Base-by-base conservation (phyloP, 2,113 vertebrate species). In the Hippocampus guttulatus region DNA sequence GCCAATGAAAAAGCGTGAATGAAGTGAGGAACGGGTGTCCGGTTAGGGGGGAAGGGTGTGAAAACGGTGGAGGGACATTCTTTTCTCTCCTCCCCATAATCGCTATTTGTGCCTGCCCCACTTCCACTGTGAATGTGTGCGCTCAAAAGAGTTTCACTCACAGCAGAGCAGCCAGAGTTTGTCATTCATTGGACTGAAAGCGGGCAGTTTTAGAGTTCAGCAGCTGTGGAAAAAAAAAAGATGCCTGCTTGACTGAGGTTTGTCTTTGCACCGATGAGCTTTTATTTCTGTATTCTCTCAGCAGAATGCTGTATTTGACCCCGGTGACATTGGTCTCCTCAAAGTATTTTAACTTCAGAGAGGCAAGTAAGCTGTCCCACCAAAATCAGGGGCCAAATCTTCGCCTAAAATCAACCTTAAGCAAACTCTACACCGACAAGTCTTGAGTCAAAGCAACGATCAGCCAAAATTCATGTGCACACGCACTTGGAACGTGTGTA, bases 171-270 rank as follows among this genome's bases (percentile, higher is more conserved):
- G 45, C 81, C 74, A 78, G 75, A 82, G 80, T 84, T 85, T 75
- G 49, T 87, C 77, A 85, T 90, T 88, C 88, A 86, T 52, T 64
- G 47, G 23, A 0, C 4, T 0, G 58, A 89, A 88, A 88, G 82
- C 69, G 2, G 64, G 45, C 58, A 21, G 77, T 81, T 86, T 86
- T 64, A 65, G 77, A 63, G 79, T 78, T 69, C 16, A 55, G 78
- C 73, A 72, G 54, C 60, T 55, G 70, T 77, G 75, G 20, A 0
- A 79, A 81, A 85, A 81, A 85, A 84, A 78, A 76, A 0, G 88
- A 84, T 87, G 85, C 87, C 87, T 85, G 84, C 81, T 87, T 90
- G 87, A 87, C 88, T 90, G 75, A 87, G 80, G 61, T 41, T 70
- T 73, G 10, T 67, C 10, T 12, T 57, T 23, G n/a, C 43, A 38